phyloP scores from a whole-genome alignment of 2,888 invertebrate genomes.

The Mythimna loreyi region DNA sequence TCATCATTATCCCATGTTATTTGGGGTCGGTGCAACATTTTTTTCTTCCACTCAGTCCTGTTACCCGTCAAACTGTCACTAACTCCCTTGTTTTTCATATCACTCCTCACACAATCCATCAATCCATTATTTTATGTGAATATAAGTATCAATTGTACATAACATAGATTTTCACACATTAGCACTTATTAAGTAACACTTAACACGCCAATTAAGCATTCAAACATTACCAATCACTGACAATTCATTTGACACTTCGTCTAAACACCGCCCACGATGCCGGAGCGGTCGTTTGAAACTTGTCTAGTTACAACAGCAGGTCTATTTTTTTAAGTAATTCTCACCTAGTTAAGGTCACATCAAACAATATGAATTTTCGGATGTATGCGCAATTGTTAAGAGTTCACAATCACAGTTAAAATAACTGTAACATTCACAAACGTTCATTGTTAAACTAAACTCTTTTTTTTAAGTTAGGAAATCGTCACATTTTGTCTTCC shows the following conservation, averaged over 20 bases:
- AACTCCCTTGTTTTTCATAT: too few species aligned
- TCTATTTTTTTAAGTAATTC: constrained; percentile 53
- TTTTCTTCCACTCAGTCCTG: too few species aligned
- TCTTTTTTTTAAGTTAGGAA: background rate
- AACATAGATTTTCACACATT: background rate
- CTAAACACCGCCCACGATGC: background rate
- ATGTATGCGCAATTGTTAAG: constrained; percentile 41
- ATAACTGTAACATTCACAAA: constrained; percentile 38
- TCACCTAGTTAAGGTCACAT: constrained; percentile 50
- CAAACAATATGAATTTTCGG: constrained; percentile 54
- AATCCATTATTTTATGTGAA: too few species aligned
- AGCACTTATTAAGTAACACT: constrained; percentile 4
- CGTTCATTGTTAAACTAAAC: background rate
- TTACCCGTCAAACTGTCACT: too few species aligned
- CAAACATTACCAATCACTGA: background rate
- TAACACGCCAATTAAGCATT: background rate
- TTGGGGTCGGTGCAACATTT: too few species aligned
- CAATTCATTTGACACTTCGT: background rate
- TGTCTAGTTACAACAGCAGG: constrained; percentile 35
- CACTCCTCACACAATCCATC: too few species aligned
- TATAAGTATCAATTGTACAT: too few species aligned
- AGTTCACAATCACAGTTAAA: constrained; percentile 42
- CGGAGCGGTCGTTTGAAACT: constrained; percentile 5
- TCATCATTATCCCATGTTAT: too few species aligned
- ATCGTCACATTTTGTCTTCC: background rate